Evolutionary conservation across 2,888 invertebrate species (phyloP), one percentile per base, ranked within the genome.

Genomic region (Euclidia mi): DNA sequence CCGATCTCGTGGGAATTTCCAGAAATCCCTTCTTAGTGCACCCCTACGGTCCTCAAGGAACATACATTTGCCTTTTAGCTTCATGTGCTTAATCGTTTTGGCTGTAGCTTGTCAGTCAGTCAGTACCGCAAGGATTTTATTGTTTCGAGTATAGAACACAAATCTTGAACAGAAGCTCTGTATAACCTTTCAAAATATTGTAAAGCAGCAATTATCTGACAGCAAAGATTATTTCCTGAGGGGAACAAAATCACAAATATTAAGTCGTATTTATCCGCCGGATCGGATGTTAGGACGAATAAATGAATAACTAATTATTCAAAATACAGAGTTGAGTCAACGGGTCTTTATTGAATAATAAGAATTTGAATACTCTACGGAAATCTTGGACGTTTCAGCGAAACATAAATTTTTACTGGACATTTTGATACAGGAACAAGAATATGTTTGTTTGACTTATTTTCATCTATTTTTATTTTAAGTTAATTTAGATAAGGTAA

Each of bases 231-330:
- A 32, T 34, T 28, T 28, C 28, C 7, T 51, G 40, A 51, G 11
- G 38, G 32, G 15, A 14, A 15, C 9, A 25, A 34, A 46, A 34
- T 35, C 41, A 11, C 28, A 53, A 53, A 40, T 14, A 40, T 46
- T 29, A 12, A 42, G 18, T 29, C 32, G 43, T 32, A 48, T 48
- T 55, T 48, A 48, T 48, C 43, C 37, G 29, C 31, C 14, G 31
- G 20, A 47, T 52, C 18, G 49, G 44, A 56, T 52, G 47, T 46
- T 52, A 41, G 17, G 25, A 52, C 37, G 52, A 56, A 61, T 61
- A 52, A 49, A 52, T 59, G 56, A 63, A 64, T 64, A 44, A 38
- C 10, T 50, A 59, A 50, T 58, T 37, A 59, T 31, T 49, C 44
- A 37, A 59, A 64, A 57, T 43, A 47, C 25, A 48, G 32, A 48